A percentile compares a stretch with the other conserved stretches of the same genome.
Conservation (phyloP, 2,888 invertebrate genomes). For the Luperina testacea region DNA sequence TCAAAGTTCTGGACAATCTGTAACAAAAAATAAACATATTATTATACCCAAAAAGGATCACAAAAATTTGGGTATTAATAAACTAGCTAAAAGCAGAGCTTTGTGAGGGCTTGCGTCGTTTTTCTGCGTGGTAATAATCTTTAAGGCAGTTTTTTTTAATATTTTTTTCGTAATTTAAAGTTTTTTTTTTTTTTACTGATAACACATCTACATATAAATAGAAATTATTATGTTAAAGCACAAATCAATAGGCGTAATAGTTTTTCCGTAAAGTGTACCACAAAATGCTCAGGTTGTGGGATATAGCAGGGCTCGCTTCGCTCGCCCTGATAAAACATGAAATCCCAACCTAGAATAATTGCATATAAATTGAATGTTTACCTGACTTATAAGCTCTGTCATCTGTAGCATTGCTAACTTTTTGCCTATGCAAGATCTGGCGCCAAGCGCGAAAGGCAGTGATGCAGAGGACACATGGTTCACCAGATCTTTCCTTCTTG, state of each 20-base stretch:
- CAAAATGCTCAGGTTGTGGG: no score
- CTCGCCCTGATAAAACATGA: conserved; percentile 50
- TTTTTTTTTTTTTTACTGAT: no score
- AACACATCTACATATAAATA: no score
- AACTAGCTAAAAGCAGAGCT: no score
- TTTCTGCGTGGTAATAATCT: no score
- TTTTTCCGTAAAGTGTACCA: no score
- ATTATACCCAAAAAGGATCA: background rate
- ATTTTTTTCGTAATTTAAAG: no score
- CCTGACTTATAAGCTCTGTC: conserved; percentile 91
- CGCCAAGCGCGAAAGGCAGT: conserved; percentile 95
- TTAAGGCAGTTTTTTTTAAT: no score
- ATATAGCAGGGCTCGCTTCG: no score
- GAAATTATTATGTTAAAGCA: no score
- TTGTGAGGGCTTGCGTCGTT: no score
- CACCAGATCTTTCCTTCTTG: conserved; percentile 81
- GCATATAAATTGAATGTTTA: conserved; percentile 72
- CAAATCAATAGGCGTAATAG: no score
- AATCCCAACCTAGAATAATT: conserved; percentile 4
- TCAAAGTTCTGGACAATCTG: conserved; percentile 90
- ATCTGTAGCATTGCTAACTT: conserved; percentile 95
- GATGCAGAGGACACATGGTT: conserved; percentile 91
- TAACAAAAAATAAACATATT: conserved; percentile 37
- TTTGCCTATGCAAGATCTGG: conserved; percentile 95
- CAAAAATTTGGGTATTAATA: background rate